A percentile compares a stretch with the other conserved stretches of the same genome.
Conservation (phyloP, 2,797 vertebrate genomes). For the Oryzias sinensis region DNA sequence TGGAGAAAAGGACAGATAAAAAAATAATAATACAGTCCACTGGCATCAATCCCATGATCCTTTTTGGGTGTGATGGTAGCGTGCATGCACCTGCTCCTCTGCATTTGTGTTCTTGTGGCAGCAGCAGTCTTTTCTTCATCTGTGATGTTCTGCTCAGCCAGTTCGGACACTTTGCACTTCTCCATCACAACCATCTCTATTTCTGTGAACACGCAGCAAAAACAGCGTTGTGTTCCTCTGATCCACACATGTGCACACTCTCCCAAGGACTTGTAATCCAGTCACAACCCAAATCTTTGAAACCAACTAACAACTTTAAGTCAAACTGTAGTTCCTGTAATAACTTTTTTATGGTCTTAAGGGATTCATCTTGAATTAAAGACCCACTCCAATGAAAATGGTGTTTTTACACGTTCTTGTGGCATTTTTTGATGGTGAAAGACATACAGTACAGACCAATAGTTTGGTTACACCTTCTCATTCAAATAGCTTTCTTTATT, state of each 20-base stretch:
- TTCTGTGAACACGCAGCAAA: conserved; percentile 73
- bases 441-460: too few species aligned
- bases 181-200: conserved; percentile 99
- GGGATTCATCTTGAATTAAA: too few species aligned
- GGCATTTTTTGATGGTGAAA: too few species aligned
- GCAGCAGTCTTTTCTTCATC: conserved; percentile 96
- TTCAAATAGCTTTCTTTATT: too few species aligned
- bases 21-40: neutral
- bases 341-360: too few species aligned
- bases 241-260: neutral
- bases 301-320: conserved; percentile 13
- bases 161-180: conserved; percentile 84
- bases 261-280: neutral
- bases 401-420: too few species aligned
- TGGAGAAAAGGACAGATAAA: neutral
- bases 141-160: conserved; percentile 93
- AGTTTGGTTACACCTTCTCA: too few species aligned
- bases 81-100: conserved; percentile 61
- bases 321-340: neutral
- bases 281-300: conserved; percentile 9
- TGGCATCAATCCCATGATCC: neutral
- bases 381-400: too few species aligned
- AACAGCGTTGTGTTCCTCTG: conserved; percentile 2
- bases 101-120: conserved; percentile 69
- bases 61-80: neutral